Evolutionary conservation across 2,113 vertebrate species (phyloP).

Genomic region (Callipepla squamata): DNA sequence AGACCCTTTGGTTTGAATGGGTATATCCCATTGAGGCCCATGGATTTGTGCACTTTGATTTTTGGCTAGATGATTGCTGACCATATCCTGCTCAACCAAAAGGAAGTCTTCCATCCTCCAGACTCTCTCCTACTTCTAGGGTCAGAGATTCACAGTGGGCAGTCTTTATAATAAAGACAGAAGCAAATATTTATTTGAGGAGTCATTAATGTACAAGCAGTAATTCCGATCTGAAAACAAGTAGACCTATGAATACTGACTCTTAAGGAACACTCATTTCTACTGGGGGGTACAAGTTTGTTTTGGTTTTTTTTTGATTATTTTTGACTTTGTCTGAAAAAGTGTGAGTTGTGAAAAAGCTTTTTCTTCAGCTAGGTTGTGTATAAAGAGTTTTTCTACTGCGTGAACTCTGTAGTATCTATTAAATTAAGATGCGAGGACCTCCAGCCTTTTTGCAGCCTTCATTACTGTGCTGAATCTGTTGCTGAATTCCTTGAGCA

Average conservation of each 20-base stretch:
- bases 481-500: neutral
- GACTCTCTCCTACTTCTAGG: no score
- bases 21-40: no score
- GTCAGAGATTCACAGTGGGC: no score
- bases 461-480: neutral
- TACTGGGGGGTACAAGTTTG: rapidly evolving
- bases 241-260: neutral
- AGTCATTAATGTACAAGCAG: neutral
- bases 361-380: neutral
- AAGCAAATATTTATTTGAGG: neutral
- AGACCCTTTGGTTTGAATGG: no score
- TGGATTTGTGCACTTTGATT: no score
- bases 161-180: no score
- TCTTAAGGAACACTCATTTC: neutral
- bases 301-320: neutral
- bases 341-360: neutral
- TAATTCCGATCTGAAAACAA: neutral
- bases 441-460: neutral
- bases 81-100: no score
- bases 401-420: neutral
- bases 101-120: no score
- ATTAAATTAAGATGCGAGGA: neutral
- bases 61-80: no score
- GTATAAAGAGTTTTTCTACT: neutral
- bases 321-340: constrained; percentile 25